Base-by-base conservation (phyloP, 2,888 invertebrate genomes). In the Eurytoma californica region DNA sequence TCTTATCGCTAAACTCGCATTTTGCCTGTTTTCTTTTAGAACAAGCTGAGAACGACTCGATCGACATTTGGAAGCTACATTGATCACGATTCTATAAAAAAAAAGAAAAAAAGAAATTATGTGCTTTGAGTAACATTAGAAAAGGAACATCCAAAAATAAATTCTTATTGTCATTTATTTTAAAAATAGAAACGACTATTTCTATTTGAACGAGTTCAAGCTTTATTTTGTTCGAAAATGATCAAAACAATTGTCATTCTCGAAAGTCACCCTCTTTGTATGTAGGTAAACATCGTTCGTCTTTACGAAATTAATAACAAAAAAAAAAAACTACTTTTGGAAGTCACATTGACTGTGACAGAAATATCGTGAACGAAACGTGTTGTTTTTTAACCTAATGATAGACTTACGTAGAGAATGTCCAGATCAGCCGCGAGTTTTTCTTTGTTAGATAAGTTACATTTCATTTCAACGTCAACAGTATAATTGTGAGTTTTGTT, bases 401-500 rank as follows among this genome's bases (percentile, higher is more conserved):
- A n/a, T n/a, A n/a, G n/a, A n/a, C 51, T 75, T 68, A 75, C 68
- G 12, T 53, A 3, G 3, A 30, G 20, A 30, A 28, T 2, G n/a
- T 67, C 75, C 14, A 39, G 30, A 3, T 68, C 61, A 24, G 69
- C 5, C 0, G 68, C 51, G 7, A 24, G 9, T 12, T 60, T 13
- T 16, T 69, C 13, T 3, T n/a, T 47, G 53, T 63, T 69, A 0
- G 49, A 1, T 16, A 61, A 70, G 16, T 66, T 47, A 13, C 77
- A 77, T n/a, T 57, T 63, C 70, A 77, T 58, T 66, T 77, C 65
- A n/a, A 77, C 28, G 14, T 65, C 16, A 0, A 66, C 18, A 0
- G 63, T 72, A 18, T 77, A 77, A 58, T 65, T 77, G 13, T 58
- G 70, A 9, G 68, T 66, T 2, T 3, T n/a, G 13, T 77, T 66